Base-by-base conservation (phyloP, 2,797 vertebrate genomes). In the Anguilla obscura region DNA sequence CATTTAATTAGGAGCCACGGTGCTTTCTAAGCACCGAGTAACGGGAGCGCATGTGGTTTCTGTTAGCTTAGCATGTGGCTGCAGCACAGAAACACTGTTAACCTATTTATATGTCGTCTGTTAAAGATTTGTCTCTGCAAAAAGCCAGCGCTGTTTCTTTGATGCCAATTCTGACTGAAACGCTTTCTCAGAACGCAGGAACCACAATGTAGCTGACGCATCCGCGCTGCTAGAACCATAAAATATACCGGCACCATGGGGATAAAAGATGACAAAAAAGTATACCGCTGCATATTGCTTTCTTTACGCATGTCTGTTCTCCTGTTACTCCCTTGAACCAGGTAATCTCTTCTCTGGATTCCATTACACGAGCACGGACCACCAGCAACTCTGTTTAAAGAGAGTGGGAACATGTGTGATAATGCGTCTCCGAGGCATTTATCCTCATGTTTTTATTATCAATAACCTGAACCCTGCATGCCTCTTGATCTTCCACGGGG, bases 161-260 rank as follows among this genome's bases (percentile, higher is more conserved):
- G 91, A 94, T 91, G 92, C 91, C 92, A 88, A 91, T 88, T 93
- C 84, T 89, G 89, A 84, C 88, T 90, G 91, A 92, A 94, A 93
- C 92, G 92, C 91, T 93, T 93, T 93, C 94, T 90, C 93, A 93
- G 94, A 92, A 89, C 92, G 94, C 92, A 60, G 87, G 93, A 94
- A 52, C 94, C 94, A 93, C 93, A 92, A 94, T 93, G 91, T 91
- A 92, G 92, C 92, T 93, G 93, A 92, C 91, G 91, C 92, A 90
- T 94, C 94, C 95, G 94, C 93, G 95, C 94, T 92, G 90, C 88
- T 89, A 90, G 84, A 89, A 87, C 89, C 89, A 90, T 90, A 91
- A 90, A 90, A 88, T 88, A 90, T 93, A 92, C 93, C 92, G 90
- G 89, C 89, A 92, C 89, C 92, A 60, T 74, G 90, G 85, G 91